Base-by-base conservation (phyloP, 1,140 invertebrate genomes). In the Argopecten irradians region DNA sequence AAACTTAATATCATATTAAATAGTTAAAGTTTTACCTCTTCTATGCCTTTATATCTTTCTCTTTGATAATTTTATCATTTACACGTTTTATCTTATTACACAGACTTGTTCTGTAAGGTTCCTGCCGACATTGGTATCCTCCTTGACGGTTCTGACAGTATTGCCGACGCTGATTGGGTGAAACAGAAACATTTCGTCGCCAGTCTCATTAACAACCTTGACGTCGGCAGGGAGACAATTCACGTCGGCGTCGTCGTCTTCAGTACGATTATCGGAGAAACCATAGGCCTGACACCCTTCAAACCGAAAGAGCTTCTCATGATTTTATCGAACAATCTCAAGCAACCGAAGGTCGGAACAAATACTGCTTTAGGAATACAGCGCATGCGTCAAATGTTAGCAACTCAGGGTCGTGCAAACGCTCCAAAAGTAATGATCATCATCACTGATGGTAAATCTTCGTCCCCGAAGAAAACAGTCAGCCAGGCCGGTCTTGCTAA, bases 121-220 rank as follows among this genome's bases (percentile, higher is more conserved):
- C 92, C 93, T 28, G 93, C 92, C 7, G 93, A 93, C 84, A 85
- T 93, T 28, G 88, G 92, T 32, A 91, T 93, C 82, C 41, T 93
- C n/a, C 28, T 93, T n/a, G 93, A 93, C 84, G 93, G 92, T 0
- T 93, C 93, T 1, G 87, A 93, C 88, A 93, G 92, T 82, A 93
- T 93, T 34, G 85, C 87, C 7, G 87, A 88, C n/a, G 19, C 41
- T 0, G 90, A 91, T 82, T 93, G 91, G 91, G 43, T 82, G 22
- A 91, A 83, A 84, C 89, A 88, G 28, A 90, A 86, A 22, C 86
- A 92, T 82, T 92, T 92, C 82, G 88, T 90, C 16, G 88, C 89
- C 16, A 89, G 90, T 14, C 35, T 93, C 11, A 91, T 93, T n/a
- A 91, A 91, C 85, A 92, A 91, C 46, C 85, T 93, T 7, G 89